Evolutionary conservation across 1,140 invertebrate species (phyloP).

Genomic region (Zaprionus ornatus): DNA sequence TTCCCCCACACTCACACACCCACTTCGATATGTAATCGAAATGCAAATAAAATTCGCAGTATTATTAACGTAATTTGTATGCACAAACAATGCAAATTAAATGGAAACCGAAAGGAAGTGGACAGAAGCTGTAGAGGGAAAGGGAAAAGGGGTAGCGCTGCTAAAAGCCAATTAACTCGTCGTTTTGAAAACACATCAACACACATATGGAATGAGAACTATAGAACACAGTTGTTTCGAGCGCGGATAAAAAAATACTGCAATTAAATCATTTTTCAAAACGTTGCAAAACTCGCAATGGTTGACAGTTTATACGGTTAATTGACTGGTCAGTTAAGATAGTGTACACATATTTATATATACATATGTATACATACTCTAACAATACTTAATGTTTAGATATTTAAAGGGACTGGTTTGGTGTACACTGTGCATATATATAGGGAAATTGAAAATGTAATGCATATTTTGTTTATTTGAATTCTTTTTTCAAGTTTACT

Average conservation of each 20-base stretch:
- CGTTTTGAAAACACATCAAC: conserved; percentile 5
- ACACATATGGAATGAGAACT: not conserved
- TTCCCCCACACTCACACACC: not conserved
- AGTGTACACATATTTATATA: not conserved
- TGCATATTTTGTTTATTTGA: too few species aligned
- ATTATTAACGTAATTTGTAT: conserved; percentile 2
- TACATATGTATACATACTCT: not conserved
- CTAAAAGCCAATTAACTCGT: conserved; percentile 23
- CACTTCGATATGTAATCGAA: conserved; percentile 5
- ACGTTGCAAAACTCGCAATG: not conserved
- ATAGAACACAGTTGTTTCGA: not conserved
- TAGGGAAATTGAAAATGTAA: not conserved
- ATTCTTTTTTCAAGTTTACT: too few species aligned
- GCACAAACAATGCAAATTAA: conserved; percentile 8
- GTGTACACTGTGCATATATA: too few species aligned
- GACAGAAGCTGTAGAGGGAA: not conserved
- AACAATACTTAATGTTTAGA: not conserved
- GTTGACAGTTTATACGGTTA: conserved; percentile 18
- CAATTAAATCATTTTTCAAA: conserved; percentile 26
- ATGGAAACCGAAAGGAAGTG: not conserved
- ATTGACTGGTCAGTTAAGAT: not conserved
- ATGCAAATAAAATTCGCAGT: not conserved
- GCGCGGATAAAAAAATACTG: not conserved
- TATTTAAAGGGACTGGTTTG: not conserved
- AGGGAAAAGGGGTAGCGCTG: not conserved